Percentiles rank a stretch among this genome's conserved stretches.
Evolutionary conservation across 1,140 invertebrate genomes (phyloP).

Genomic region (Glossosoma conforme): DNA sequence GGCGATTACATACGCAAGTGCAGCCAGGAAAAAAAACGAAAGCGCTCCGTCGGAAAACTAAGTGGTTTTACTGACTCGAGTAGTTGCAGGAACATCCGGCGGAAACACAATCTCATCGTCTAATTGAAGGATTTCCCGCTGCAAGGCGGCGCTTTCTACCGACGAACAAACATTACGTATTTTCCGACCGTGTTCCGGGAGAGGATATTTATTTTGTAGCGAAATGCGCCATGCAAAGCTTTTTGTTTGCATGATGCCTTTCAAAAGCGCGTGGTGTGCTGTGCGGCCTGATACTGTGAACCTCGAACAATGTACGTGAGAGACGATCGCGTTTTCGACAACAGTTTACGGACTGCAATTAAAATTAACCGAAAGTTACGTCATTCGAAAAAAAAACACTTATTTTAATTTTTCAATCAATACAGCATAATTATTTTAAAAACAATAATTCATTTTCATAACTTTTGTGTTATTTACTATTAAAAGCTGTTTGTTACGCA

Average conservation of each 20-base stretch:
- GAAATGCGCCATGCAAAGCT: constrained; percentile 6
- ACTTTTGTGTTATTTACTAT: no score
- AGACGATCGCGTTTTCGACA: no score
- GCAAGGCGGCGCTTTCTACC: constrained; percentile 23
- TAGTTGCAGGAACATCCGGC: constrained; percentile 29
- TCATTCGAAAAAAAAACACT: no score
- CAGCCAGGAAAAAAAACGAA: constrained; percentile 11
- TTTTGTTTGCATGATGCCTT: constrained; percentile 23
- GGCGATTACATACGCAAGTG: constrained; percentile 17
- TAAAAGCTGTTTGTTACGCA: no score
- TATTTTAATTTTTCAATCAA: no score
- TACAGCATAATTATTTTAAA: no score
- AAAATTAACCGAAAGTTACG: no score
- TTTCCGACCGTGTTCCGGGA: constrained; percentile 3
- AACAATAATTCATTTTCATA: no score
- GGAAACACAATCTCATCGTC: constrained; percentile 32
- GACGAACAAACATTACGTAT: constrained; percentile 22
- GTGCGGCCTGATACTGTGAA: no score
- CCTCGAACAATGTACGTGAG: no score
- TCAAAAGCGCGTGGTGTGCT: no score
- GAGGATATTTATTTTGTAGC: constrained; percentile 21
- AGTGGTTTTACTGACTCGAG: constrained; percentile 26
- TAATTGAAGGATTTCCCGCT: constrained; percentile 32
- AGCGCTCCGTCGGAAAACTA: constrained; percentile 21
- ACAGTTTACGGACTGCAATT: no score